These are phyloP conservation scores for Euwallacea fornicatus DNA, from an alignment of 1,140 invertebrate genomes.

Conservation along the genomic window DNA sequence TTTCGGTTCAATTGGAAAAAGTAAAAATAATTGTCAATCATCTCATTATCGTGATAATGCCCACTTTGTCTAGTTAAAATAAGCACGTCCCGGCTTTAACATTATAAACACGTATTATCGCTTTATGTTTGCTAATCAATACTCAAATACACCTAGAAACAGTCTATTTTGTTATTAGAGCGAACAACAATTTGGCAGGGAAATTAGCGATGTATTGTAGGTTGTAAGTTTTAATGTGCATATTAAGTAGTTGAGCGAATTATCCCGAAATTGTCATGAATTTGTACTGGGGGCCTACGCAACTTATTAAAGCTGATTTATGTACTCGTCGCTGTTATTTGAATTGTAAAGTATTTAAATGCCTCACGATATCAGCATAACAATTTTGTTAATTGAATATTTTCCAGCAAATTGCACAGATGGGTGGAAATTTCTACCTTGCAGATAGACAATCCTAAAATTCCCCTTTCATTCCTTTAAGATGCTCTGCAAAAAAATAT, in stretches of 20 bases:
- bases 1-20: not conserved
- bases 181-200: slow-evolving; percentile 7
- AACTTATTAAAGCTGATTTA: slow-evolving; percentile 1
- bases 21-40: too few species aligned
- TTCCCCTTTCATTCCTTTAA: too few species aligned
- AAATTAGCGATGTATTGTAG: slow-evolving; percentile 24
- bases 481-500: too few species aligned
- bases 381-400: too few species aligned
- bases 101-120: slow-evolving; percentile 24
- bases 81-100: slow-evolving; percentile 3
- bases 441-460: too few species aligned
- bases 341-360: too few species aligned
- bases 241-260: slow-evolving; percentile 28
- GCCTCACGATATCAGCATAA: too few species aligned
- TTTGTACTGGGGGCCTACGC: slow-evolving; percentile 3
- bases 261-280: slow-evolving; percentile 20
- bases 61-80: not conserved
- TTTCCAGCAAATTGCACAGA: too few species aligned
- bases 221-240: slow-evolving; percentile 24
- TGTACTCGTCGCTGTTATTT: not conserved
- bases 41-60: not conserved
- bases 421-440: too few species aligned
- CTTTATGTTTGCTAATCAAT: slow-evolving; percentile 20
- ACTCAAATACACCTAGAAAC: slow-evolving; percentile 17
- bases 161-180: slow-evolving; percentile 17